These are phyloP conservation scores for Ceratitis capitata DNA, from an alignment of 1,140 invertebrate species.

Conservation along the genomic window DNA sequence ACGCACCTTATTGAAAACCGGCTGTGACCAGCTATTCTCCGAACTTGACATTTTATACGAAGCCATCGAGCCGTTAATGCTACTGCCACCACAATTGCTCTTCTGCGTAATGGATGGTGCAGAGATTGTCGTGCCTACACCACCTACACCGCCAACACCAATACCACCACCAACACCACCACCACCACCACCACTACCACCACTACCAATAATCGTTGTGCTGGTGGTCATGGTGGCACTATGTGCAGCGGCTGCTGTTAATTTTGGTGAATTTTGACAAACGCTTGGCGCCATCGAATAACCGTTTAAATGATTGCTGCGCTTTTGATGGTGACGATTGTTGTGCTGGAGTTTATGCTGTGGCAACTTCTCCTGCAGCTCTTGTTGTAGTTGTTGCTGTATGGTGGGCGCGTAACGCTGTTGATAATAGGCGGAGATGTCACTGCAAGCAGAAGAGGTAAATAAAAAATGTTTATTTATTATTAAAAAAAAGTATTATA, in stretches of 20 bases:
- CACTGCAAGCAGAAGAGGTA: constrained; percentile 39
- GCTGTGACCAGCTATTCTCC: constrained; percentile 62
- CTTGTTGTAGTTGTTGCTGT: constrained; percentile 52
- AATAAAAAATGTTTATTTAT: constrained; percentile 39
- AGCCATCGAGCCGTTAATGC: constrained; percentile 59
- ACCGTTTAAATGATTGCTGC: not conserved
- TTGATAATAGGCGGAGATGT: constrained; percentile 41
- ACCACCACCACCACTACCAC: constrained; percentile 37
- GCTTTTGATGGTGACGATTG: not conserved
- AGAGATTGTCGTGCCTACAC: constrained; percentile 39
- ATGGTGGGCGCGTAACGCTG: constrained; percentile 47
- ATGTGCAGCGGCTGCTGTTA: constrained; percentile 44
- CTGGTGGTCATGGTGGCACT: constrained; percentile 8
- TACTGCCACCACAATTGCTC: constrained; percentile 58
- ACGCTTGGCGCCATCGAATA: constrained; percentile 61
- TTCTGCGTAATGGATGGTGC: constrained; percentile 44
- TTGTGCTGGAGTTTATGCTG: constrained; percentile 35
- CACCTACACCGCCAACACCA: constrained; percentile 33
- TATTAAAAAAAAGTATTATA: too few species aligned
- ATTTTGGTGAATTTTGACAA: constrained; percentile 54
- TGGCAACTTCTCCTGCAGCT: constrained; percentile 29
- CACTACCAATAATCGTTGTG: constrained; percentile 9
- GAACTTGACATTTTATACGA: constrained; percentile 61
- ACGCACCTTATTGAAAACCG: constrained; percentile 56
- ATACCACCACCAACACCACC: too few species aligned